phyloP scores from a whole-genome alignment of 2,888 invertebrate genomes.

The Thymelicus acteon region DNA sequence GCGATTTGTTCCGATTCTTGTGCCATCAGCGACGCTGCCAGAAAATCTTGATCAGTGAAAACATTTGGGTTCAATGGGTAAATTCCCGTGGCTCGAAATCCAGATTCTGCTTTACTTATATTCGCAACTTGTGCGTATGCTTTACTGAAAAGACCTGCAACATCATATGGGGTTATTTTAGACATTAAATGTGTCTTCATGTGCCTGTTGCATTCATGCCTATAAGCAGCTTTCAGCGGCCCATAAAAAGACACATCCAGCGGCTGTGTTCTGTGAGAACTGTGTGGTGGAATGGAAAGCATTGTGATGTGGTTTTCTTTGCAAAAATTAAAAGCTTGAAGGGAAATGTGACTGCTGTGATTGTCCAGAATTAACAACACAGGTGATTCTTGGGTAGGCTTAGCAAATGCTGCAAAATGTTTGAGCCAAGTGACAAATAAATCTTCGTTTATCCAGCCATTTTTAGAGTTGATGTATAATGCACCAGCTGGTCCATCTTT shows the following conservation, averaged over 20 bases:
- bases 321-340: slow-evolving; percentile 47
- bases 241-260: slow-evolving; percentile 46
- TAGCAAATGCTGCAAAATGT: slow-evolving; percentile 51
- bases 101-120: slow-evolving; percentile 41
- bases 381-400: slow-evolving; percentile 54
- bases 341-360: slow-evolving; percentile 44
- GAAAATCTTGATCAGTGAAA: slow-evolving; percentile 42
- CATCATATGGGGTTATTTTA: slow-evolving; percentile 46
- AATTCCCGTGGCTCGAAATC: slow-evolving; percentile 41
- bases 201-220: slow-evolving; percentile 45
- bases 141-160: slow-evolving; percentile 46
- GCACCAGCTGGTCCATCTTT: slow-evolving; percentile 50
- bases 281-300: slow-evolving; percentile 48
- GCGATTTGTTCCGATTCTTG: slow-evolving; percentile 1
- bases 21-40: slow-evolving; percentile 11
- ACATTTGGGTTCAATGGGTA: slow-evolving; percentile 41
- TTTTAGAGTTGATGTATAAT: slow-evolving; percentile 50
- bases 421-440: slow-evolving; percentile 46
- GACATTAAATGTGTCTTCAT: slow-evolving; percentile 45
- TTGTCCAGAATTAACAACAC: slow-evolving; percentile 49
- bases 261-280: slow-evolving; percentile 45
- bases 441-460: slow-evolving; percentile 51
- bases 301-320: slow-evolving; percentile 45
- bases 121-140: slow-evolving; percentile 44
- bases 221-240: slow-evolving; percentile 45